Conservation (phyloP, 2,888 invertebrate genomes). For the Drosophila hamatofila region DNA sequence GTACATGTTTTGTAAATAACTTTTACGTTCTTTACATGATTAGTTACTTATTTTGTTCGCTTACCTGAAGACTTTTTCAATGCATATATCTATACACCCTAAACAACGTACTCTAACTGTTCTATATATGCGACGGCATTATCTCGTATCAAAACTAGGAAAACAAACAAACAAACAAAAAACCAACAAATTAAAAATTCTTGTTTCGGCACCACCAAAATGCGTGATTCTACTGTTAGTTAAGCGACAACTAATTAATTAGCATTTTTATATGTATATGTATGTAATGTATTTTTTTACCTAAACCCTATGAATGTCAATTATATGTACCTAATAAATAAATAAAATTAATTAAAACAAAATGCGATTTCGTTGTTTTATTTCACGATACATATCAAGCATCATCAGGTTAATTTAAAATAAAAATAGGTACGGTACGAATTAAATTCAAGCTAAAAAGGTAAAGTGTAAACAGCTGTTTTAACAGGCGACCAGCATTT, state of each 20-base stretch:
- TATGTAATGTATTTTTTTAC: slow-evolving; percentile 63
- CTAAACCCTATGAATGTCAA: slow-evolving; percentile 58
- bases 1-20: slow-evolving; percentile 64
- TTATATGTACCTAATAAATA: slow-evolving; percentile 59
- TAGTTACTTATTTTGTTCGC: slow-evolving; percentile 54
- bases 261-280: slow-evolving; percentile 61
- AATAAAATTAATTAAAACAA: slow-evolving; percentile 47
- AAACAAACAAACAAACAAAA: neutral
- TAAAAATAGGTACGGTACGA: neutral
- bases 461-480: slow-evolving; percentile 16
- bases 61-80: slow-evolving; percentile 65
- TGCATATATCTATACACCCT: slow-evolving; percentile 27
- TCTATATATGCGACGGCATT: slow-evolving; percentile 6
- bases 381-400: neutral
- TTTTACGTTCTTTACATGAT: slow-evolving; percentile 56
- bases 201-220: slow-evolving; percentile 49
- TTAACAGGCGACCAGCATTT: slow-evolving; percentile 13
- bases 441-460: slow-evolving; percentile 9
- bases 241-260: slow-evolving; percentile 66
- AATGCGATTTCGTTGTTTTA: neutral
- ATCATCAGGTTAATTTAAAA: neutral
- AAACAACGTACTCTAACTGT: slow-evolving; percentile 21
- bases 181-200: slow-evolving; percentile 32
- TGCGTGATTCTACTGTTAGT: slow-evolving; percentile 48
- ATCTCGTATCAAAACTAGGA: slow-evolving; percentile 17